These are phyloP conservation scores for Sparidentex hasta DNA, from an alignment of 2,797 vertebrate genomes.

Conservation along the genomic window DNA sequence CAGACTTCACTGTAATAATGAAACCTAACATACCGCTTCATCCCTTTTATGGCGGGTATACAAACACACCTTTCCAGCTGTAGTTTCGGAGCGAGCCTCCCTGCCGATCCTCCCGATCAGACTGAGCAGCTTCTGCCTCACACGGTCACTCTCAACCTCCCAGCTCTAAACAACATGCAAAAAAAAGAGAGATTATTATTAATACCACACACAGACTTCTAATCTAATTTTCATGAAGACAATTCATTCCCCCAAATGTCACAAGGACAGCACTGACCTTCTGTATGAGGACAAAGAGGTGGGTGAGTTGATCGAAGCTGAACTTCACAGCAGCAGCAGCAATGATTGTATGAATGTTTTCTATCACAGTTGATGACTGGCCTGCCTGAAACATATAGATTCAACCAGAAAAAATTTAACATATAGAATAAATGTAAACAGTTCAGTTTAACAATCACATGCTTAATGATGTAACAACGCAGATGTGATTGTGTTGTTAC, in stretches of 20 bases:
- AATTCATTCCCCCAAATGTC: background rate
- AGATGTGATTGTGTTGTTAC: background rate
- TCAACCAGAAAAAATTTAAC: too few species aligned
- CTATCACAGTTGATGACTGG: conserved; percentile 98
- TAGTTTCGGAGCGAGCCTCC: conserved; percentile 95
- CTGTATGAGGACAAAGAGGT: conserved; percentile 98
- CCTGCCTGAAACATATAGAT: conserved; percentile 88
- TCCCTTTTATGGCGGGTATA: background rate
- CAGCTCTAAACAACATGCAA: conserved; percentile 89
- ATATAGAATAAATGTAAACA: too few species aligned
- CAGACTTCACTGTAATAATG: conserved; percentile 1
- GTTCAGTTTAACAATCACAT: background rate
- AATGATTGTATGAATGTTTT: conserved; percentile 99
- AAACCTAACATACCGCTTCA: background rate
- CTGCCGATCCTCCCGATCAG: conserved; percentile 97
- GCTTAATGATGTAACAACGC: background rate
- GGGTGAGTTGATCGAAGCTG: conserved; percentile 96
- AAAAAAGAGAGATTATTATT: background rate
- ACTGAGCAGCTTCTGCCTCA: conserved; percentile 96
- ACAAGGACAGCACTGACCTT: conserved; percentile 85
- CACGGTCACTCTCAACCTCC: conserved; percentile 96
- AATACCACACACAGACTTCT: background rate
- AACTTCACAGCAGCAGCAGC: conserved; percentile 98
- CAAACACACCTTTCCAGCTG: conserved; percentile 92
- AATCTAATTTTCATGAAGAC: background rate